phyloP scores from a whole-genome alignment of 1,140 invertebrate species.

The Procambarus clarkii region DNA sequence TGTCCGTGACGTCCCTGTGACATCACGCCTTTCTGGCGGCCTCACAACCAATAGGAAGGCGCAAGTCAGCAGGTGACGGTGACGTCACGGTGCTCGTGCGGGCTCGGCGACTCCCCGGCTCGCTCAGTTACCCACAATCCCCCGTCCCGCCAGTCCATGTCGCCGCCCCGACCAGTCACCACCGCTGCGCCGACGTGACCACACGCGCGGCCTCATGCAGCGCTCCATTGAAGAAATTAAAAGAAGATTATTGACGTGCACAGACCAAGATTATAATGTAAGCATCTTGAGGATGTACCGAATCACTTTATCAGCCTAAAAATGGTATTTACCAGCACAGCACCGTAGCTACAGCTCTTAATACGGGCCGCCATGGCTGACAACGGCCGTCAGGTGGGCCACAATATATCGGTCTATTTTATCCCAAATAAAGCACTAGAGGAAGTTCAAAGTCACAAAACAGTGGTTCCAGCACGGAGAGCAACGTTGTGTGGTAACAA shows the following conservation, averaged over 20 bases:
- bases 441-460: constrained; percentile 37
- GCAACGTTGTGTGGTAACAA: constrained; percentile 54
- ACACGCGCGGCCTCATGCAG: constrained; percentile 73
- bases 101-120: constrained; percentile 69
- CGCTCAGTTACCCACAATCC: constrained; percentile 73
- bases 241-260: constrained; percentile 72
- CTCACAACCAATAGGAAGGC: constrained; percentile 49
- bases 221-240: constrained; percentile 72
- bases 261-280: constrained; percentile 71
- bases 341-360: constrained; percentile 49
- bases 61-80: constrained; percentile 51
- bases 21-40: constrained; percentile 28
- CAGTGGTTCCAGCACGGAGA: constrained; percentile 63
- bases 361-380: constrained; percentile 63
- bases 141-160: constrained; percentile 73
- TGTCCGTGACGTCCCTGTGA: constrained; percentile 49
- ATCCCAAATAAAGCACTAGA: constrained; percentile 43
- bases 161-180: constrained; percentile 73
- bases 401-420: constrained; percentile 51
- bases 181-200: constrained; percentile 72
- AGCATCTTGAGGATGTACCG: constrained; percentile 53
- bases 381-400: constrained; percentile 68
- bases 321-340: constrained; percentile 18
- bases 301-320: constrained; percentile 44
- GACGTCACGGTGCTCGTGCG: constrained; percentile 70